A percentile compares a stretch with the other conserved stretches of the same genome.
These are phyloP conservation scores for Escarpia spicata DNA, from an alignment of 2,888 invertebrate species.

Conservation along the genomic window DNA sequence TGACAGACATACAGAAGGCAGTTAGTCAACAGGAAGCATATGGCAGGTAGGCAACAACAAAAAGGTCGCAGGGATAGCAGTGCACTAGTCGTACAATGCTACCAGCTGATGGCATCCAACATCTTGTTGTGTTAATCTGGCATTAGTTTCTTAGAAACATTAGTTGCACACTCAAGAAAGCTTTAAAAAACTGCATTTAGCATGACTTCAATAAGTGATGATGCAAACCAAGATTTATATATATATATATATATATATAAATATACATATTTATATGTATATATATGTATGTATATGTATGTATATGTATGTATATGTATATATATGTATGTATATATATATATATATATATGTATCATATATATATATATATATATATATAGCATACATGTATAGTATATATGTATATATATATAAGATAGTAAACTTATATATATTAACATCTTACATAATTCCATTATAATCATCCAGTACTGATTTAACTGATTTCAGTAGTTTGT, in stretches of 20 bases:
- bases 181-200: background rate
- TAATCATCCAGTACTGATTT: too few species aligned
- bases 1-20: slow-evolving; percentile 6
- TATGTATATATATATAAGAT: too few species aligned
- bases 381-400: too few species aligned
- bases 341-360: too few species aligned
- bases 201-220: background rate
- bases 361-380: too few species aligned
- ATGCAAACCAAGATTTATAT: background rate
- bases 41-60: background rate
- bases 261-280: too few species aligned
- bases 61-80: background rate
- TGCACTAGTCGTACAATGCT: background rate
- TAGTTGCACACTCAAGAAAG: background rate
- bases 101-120: background rate
- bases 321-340: too few species aligned
- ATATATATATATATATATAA: background rate
- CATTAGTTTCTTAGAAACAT: background rate
- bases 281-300: too few species aligned
- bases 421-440: too few species aligned
- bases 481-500: too few species aligned
- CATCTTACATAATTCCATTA: too few species aligned
- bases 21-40: slow-evolving; percentile 16
- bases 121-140: background rate
- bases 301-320: too few species aligned